Conservation (phyloP, 2,113 vertebrate species). For the Colossoma macropomum region DNA sequence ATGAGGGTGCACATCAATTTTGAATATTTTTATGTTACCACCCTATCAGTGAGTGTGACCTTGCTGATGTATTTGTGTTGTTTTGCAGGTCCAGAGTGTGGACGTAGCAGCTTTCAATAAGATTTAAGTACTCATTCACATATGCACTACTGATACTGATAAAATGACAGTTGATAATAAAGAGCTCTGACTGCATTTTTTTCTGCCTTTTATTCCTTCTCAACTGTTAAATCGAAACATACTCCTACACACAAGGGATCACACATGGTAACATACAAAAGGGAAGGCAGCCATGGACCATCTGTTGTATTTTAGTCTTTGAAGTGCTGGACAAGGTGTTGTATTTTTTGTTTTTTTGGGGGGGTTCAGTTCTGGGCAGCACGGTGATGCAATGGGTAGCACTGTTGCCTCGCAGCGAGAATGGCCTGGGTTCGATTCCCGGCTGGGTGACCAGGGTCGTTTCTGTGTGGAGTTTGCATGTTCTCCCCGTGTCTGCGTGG, state of each 20-base stretch:
- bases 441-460: too few species aligned
- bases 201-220: neutral
- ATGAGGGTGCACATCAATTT: neutral
- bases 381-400: too few species aligned
- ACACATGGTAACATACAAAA: too few species aligned
- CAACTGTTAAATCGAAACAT: constrained; percentile 26
- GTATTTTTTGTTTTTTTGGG: neutral
- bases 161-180: constrained; percentile 65
- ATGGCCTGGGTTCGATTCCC: too few species aligned
- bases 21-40: neutral
- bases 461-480: too few species aligned
- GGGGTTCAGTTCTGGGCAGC: too few species aligned
- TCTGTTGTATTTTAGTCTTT: neutral
- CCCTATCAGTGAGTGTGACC: neutral
- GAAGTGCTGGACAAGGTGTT: neutral
- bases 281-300: neutral
- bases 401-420: too few species aligned
- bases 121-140: constrained; percentile 76
- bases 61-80: neutral
- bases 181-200: constrained; percentile 43
- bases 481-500: too few species aligned
- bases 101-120: constrained; percentile 98
- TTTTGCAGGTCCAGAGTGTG: constrained; percentile 90
- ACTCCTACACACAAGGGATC: neutral
- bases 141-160: constrained; percentile 46